Evolutionary conservation across 1,140 invertebrate species (phyloP).

Genomic region (Euwallacea similis): DNA sequence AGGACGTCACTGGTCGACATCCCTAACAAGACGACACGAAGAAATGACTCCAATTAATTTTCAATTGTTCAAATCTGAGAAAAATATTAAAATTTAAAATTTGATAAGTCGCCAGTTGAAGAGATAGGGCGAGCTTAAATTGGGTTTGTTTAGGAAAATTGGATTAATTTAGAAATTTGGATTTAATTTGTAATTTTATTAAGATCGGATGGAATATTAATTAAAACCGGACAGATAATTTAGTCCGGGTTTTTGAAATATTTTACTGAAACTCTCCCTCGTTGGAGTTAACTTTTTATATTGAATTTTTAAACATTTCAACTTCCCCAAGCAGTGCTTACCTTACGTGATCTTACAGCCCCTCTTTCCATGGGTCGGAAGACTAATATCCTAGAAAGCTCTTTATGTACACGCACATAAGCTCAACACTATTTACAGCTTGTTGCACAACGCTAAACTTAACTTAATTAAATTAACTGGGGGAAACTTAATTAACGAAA

Average conservation of each 20-base stretch:
- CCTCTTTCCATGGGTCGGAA: not conserved
- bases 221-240: slow-evolving; percentile 22
- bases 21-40: slow-evolving; percentile 29
- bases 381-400: too few relatives aligned
- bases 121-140: slow-evolving; percentile 28
- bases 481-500: not conserved
- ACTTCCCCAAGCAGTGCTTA: too few relatives aligned
- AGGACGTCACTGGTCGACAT: too few relatives aligned
- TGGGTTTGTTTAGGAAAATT: slow-evolving; percentile 38
- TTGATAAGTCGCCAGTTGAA: slow-evolving; percentile 33
- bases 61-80: slow-evolving; percentile 48
- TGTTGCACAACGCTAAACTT: too few relatives aligned
- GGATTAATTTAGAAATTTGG: slow-evolving; percentile 33
- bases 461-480: too few relatives aligned
- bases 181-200: slow-evolving; percentile 36
- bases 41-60: slow-evolving; percentile 53
- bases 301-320: too few relatives aligned
- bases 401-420: too few relatives aligned
- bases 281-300: too few relatives aligned
- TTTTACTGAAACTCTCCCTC: too few relatives aligned
- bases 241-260: slow-evolving; percentile 7
- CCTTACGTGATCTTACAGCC: not conserved
- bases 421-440: too few relatives aligned
- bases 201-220: slow-evolving; percentile 27
- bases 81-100: slow-evolving; percentile 48